Evolutionary conservation across 1,140 invertebrate species (phyloP).

Genomic region (Brachionus calyciflorus): DNA sequence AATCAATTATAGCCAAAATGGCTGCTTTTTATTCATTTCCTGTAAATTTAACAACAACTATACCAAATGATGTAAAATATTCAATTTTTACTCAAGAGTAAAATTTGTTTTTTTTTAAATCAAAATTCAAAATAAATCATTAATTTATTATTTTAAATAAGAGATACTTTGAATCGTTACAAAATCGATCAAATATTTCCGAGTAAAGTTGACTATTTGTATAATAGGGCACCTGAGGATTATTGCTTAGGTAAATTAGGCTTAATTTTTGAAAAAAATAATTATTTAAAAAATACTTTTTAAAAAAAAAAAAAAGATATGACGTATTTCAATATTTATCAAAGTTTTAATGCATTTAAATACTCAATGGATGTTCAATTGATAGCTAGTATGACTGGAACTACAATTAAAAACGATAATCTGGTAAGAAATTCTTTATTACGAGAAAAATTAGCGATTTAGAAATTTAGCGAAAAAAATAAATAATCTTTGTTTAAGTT

Average conservation of each 20-base stretch:
- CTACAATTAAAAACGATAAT: conserved; percentile 21
- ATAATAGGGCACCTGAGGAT: conserved; percentile 42
- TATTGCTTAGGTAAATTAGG: conserved; percentile 32
- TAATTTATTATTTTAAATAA: background rate
- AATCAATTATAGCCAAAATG: background rate
- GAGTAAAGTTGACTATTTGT: conserved; percentile 1
- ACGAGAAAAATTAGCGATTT: too few relatives aligned
- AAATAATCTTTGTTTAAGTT: background rate
- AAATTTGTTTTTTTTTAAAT: background rate
- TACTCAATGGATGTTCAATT: conserved; percentile 35
- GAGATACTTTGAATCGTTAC: conserved; percentile 1
- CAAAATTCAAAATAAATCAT: background rate
- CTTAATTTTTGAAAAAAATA: background rate
- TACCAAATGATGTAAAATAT: conserved; percentile 33
- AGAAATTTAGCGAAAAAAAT: too few relatives aligned
- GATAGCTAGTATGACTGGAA: conserved; percentile 9
- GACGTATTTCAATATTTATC: conserved; percentile 21
- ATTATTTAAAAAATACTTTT: conserved; percentile 32
- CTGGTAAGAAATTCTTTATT: conserved; percentile 18
- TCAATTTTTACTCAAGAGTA: conserved; percentile 44
- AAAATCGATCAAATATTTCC: conserved; percentile 34
- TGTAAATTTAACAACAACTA: background rate
- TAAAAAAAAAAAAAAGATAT: conserved; percentile 2
- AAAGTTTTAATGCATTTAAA: conserved; percentile 41
- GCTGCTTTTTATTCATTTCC: conserved; percentile 35